phyloP scores from a whole-genome alignment of 2,888 invertebrate species.

The Meiosimyza decipiens region DNA sequence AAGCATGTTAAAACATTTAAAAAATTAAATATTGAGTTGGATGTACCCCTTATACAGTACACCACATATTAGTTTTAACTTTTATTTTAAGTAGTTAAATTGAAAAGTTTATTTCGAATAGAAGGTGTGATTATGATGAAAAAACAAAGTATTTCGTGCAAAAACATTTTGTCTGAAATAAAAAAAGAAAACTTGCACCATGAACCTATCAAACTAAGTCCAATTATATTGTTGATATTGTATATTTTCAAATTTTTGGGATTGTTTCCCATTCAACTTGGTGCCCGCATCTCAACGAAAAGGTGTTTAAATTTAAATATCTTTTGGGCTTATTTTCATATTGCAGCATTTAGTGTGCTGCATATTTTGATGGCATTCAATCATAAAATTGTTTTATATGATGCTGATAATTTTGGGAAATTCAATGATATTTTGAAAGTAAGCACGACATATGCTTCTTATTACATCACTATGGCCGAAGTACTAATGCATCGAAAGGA shows the following conservation, averaged over 20 bases:
- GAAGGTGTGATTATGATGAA: too few species aligned
- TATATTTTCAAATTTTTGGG: slow-evolving; percentile 41
- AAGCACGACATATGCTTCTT: slow-evolving; percentile 29
- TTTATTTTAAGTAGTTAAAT: too few species aligned
- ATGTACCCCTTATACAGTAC: too few species aligned
- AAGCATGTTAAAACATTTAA: too few species aligned
- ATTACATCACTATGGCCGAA: slow-evolving; percentile 41
- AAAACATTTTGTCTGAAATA: too few species aligned
- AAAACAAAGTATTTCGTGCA: too few species aligned
- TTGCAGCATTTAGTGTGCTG: slow-evolving; percentile 29
- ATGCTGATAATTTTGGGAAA: slow-evolving; percentile 42
- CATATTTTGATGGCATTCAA: slow-evolving; percentile 28
- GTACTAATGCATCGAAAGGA: slow-evolving; percentile 27
- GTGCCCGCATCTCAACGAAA: not conserved
- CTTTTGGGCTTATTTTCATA: slow-evolving; percentile 31
- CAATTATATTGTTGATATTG: slow-evolving; percentile 37
- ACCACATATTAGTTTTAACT: too few species aligned
- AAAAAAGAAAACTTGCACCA: not conserved
- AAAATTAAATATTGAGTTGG: too few species aligned
- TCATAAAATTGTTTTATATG: slow-evolving; percentile 33
- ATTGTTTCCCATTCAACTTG: slow-evolving; percentile 38
- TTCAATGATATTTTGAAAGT: slow-evolving; percentile 45
- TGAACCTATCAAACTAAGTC: slow-evolving; percentile 26
- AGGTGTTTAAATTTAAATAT: not conserved
- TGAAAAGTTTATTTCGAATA: too few species aligned